Percentiles rank a stretch among this genome's conserved stretches.
Evolutionary conservation across 2,113 vertebrate species (phyloP).

Genomic region (Brienomyrus longianalis): DNA sequence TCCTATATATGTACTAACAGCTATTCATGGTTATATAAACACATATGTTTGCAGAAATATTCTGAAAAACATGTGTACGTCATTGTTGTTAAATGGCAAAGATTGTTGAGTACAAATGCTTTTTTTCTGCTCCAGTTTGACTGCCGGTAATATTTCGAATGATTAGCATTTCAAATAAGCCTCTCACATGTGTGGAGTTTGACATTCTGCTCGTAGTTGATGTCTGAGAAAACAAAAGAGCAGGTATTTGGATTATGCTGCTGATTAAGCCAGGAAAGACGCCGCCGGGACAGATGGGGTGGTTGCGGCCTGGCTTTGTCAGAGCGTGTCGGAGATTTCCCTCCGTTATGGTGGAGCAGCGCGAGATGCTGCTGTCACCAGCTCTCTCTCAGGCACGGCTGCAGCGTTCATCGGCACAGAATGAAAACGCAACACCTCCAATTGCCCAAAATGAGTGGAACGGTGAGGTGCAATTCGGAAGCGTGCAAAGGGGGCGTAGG

Average conservation of each 20-base stretch:
- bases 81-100: not conserved
- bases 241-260: slow-evolving; percentile 7
- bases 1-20: not conserved
- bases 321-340: not conserved
- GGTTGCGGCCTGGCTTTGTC: not conserved
- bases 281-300: not conserved
- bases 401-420: not conserved
- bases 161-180: slow-evolving; percentile 7
- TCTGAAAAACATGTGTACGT: not conserved
- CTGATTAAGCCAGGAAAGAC: not conserved
- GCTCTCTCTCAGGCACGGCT: not conserved
- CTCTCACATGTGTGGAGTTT: not conserved
- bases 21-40: not conserved
- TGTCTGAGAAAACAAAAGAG: not conserved
- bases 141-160: not conserved
- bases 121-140: not conserved
- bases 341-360: not conserved
- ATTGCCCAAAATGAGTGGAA: not conserved
- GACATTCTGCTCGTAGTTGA: not conserved
- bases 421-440: not conserved
- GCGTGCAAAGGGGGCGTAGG: not conserved
- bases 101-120: not conserved
- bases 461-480: not conserved
- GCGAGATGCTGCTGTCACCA: not conserved
- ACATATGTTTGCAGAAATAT: not conserved